Conservation (phyloP, 2,113 vertebrate species). For the Morone saxatilis region DNA sequence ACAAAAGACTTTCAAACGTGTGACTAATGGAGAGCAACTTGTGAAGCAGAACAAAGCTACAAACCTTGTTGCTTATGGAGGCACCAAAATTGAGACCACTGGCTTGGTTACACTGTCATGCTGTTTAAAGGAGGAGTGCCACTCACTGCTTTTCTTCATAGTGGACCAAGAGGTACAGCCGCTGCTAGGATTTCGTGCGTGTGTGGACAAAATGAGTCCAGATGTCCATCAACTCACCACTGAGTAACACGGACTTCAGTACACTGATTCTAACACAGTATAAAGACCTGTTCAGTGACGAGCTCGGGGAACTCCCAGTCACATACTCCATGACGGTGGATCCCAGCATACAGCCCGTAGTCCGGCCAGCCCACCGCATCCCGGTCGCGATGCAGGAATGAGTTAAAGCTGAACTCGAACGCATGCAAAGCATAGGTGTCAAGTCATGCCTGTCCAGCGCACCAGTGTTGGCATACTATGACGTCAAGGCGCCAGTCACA, state of each 20-base stretch:
- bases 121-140: neutral
- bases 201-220: neutral
- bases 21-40: neutral
- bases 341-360: neutral
- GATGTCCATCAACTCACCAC: neutral
- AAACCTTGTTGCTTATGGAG: slow-evolving; percentile 11
- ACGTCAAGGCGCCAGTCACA: too few species aligned
- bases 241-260: neutral
- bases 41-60: neutral
- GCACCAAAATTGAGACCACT: neutral
- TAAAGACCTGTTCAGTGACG: slow-evolving; percentile 5
- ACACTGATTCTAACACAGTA: neutral
- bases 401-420: slow-evolving; percentile 1
- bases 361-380: slow-evolving; percentile 16
- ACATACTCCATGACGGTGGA: slow-evolving; percentile 25
- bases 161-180: neutral
- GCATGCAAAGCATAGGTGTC: neutral
- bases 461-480: too few species aligned
- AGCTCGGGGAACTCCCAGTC: neutral
- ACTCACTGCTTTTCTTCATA: neutral
- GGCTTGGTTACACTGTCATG: neutral
- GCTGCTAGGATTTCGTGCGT: slow-evolving; percentile 10
- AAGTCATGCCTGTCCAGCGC: neutral
- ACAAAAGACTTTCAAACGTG: neutral
- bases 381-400: neutral